Evolutionary conservation across 2,797 vertebrate genomes (phyloP), one percentile per base, ranked within the genome.

Genomic region (Eospalax fontanierii): DNA sequence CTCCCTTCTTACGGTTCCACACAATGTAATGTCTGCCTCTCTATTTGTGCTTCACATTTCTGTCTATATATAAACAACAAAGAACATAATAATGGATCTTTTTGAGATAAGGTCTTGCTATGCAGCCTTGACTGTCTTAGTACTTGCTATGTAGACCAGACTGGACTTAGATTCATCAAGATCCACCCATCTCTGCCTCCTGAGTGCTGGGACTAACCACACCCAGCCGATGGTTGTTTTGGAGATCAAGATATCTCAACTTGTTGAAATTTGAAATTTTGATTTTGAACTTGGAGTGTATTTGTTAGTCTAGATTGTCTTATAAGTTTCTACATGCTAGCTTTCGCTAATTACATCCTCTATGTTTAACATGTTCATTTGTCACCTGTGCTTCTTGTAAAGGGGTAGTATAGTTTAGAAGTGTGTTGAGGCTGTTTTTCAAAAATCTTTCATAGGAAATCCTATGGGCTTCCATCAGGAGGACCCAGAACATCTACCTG

Each of bases 21-120:
- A 1, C 26, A 88, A 0, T 5, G 33, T 3, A 50, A 2, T 38
- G 6, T 1, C 0, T 11, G 5, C 38, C 15, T 88, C 12, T 11
- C 24, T 66, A 30, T 70, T 79, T 70, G 61, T 73, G 30, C n/a
- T 70, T 88, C 26, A 33, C 22, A 16, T 50, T 68, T 81, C 54
- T 81, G 1, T 81, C 54, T 81, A 1, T 85, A n/a, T 21, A 35
- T 68, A 46, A 81, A 43, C 59, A 76, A 28, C 57, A 85, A 61
- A 71, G 28, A 63, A 33, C 9, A 46, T 22, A n/a, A n/a, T n/a
- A n/a, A n/a, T n/a, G n/a, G n/a, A n/a, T n/a, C n/a, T n/a, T n/a
- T n/a, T n/a, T n/a, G n/a, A n/a, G n/a, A n/a, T n/a, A n/a, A 22
- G 26, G 61, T 46, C 63, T 38, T 26, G 4, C 43, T 82, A 35